Evolutionary conservation across 1,140 invertebrate species (phyloP).

Genomic region (Drosophila oshimai): DNA sequence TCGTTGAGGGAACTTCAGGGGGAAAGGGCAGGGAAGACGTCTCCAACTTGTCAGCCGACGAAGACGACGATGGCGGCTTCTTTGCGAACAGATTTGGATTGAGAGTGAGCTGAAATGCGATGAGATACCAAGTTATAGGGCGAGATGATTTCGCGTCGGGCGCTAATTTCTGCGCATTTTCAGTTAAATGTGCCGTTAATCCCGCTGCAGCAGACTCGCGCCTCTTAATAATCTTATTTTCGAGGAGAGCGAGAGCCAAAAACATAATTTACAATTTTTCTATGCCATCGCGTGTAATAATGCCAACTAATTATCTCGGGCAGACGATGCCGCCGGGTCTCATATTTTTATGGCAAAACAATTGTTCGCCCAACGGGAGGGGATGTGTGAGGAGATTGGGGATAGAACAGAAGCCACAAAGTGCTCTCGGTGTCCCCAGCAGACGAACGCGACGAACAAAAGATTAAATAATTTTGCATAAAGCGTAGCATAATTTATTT

Average conservation of each 20-base stretch:
- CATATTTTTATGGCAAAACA: conserved; percentile 78
- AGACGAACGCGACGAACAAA: conserved; percentile 72
- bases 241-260: conserved; percentile 1
- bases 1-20: conserved; percentile 4
- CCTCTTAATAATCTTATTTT: conserved; percentile 46
- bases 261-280: conserved; percentile 62
- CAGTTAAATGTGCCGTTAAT: conserved; percentile 69
- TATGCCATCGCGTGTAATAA: conserved; percentile 57
- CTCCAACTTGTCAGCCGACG: conserved; percentile 21
- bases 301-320: conserved; percentile 76
- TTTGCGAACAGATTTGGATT: conserved; percentile 77
- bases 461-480: conserved; percentile 82
- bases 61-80: conserved; percentile 36
- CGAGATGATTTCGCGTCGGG: conserved; percentile 20
- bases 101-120: conserved; percentile 65
- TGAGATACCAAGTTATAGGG: conserved; percentile 11
- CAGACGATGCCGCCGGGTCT: conserved; percentile 65
- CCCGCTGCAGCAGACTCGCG: conserved; percentile 20
- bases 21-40: neutral
- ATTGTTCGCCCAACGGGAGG: conserved; percentile 32
- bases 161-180: conserved; percentile 74
- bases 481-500: conserved; percentile 82
- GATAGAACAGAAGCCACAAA: neutral
- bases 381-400: neutral
- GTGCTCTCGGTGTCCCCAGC: conserved; percentile 11